These are phyloP conservation scores for Solea solea DNA, from an alignment of 2,113 vertebrate species.

Conservation along the genomic window DNA sequence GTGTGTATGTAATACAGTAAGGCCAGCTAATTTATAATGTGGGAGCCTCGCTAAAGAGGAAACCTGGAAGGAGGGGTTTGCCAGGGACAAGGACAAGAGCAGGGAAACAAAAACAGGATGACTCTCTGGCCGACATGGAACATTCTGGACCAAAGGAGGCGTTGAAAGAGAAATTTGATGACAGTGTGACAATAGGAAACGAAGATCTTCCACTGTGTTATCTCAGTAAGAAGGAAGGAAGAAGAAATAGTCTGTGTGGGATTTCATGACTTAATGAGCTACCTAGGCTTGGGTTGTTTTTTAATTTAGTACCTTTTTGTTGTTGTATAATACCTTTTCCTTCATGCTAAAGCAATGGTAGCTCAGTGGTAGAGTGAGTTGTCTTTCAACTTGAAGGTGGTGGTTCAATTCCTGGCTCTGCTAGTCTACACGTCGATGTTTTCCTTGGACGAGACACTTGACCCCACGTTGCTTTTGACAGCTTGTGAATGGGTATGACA, in stretches of 20 bases:
- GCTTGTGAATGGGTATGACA: too few species aligned
- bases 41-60: slow-evolving; percentile 57
- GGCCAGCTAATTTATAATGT: slow-evolving; percentile 42
- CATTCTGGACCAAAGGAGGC: slow-evolving; percentile 57
- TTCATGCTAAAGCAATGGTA: not conserved
- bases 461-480: too few species aligned
- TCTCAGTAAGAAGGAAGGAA: slow-evolving; percentile 34
- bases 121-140: slow-evolving; percentile 56
- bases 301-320: not conserved
- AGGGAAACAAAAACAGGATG: slow-evolving; percentile 79
- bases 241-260: not conserved
- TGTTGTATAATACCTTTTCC: not conserved
- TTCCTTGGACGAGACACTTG: too few species aligned
- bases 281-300: not conserved
- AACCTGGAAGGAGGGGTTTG: slow-evolving; percentile 63
- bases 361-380: too few species aligned
- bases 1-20: slow-evolving; percentile 42
- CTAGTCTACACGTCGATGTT: too few species aligned
- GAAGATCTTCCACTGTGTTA: slow-evolving; percentile 32
- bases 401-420: too few species aligned
- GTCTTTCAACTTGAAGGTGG: too few species aligned
- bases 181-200: slow-evolving; percentile 58
- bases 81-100: slow-evolving; percentile 58
- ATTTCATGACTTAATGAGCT: slow-evolving; percentile 7
- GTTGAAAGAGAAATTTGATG: slow-evolving; percentile 51